Evolutionary conservation across 2,797 vertebrate genomes (phyloP).

Genomic region (Sebastes itinus): DNA sequence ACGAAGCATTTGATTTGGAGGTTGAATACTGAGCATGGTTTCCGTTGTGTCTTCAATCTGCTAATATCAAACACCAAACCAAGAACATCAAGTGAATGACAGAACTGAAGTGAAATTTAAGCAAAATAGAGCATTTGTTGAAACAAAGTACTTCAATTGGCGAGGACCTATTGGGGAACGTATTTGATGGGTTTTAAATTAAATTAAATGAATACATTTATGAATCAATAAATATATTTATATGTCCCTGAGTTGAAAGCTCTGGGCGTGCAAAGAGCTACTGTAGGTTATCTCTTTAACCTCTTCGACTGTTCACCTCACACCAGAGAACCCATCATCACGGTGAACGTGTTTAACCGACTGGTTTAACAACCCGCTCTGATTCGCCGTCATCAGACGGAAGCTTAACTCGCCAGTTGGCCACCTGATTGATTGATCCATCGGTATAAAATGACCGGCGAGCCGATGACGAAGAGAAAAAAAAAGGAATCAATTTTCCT

Average conservation of each 20-base stretch:
- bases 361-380: slow-evolving; percentile 45
- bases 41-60: neutral
- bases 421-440: slow-evolving; percentile 56
- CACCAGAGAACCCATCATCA: neutral
- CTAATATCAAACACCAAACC: neutral
- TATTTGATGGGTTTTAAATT: neutral
- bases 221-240: neutral
- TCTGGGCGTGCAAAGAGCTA: neutral
- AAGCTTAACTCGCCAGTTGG: slow-evolving; percentile 41
- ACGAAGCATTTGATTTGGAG: no score
- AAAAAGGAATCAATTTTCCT: slow-evolving; percentile 62
- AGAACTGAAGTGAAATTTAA: neutral
- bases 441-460: slow-evolving; percentile 55
- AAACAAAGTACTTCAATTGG: neutral
- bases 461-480: slow-evolving; percentile 58
- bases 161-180: neutral
- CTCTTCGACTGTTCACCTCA: slow-evolving; percentile 11
- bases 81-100: neutral
- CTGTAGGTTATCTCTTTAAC: neutral
- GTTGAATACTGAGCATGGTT: no score
- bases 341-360: slow-evolving; percentile 31
- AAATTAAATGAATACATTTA: neutral
- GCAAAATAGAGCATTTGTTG: neutral
- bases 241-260: neutral
- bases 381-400: slow-evolving; percentile 30